A percentile compares a stretch with the other conserved stretches of the same genome.
Conservation (phyloP, 2,797 vertebrate genomes). For the Nyctalus aviator region DNA sequence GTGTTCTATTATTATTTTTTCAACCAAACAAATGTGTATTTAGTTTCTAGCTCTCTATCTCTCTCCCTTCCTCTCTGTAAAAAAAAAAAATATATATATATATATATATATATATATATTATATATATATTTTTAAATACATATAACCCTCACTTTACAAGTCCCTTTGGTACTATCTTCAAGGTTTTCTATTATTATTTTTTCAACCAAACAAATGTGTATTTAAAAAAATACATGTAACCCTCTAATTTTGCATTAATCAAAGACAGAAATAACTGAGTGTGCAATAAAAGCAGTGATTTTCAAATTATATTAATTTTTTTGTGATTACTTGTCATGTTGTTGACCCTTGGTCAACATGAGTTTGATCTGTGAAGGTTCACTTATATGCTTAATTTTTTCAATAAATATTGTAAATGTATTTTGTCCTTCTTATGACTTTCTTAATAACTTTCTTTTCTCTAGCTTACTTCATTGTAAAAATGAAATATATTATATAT, state of each 20-base stretch:
- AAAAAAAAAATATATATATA: too few species aligned
- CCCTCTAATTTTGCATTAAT: not conserved
- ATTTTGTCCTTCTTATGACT: too few species aligned
- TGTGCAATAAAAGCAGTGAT: not conserved
- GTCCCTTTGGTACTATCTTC: not conserved
- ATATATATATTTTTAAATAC: too few species aligned
- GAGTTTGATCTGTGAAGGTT: not conserved
- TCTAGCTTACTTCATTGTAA: not conserved
- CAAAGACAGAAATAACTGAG: conserved; percentile 25
- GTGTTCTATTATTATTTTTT: not conserved
- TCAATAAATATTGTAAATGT: not conserved
- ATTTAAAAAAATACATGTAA: not conserved
- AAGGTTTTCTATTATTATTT: not conserved
- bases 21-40: too few species aligned
- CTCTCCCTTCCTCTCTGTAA: too few species aligned
- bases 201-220: not conserved
- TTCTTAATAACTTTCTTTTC: not conserved
- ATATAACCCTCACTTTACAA: not conserved
- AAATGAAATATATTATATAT: not conserved
- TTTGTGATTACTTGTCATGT: conserved; percentile 44
- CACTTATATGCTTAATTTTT: not conserved
- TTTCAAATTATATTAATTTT: conserved; percentile 4
- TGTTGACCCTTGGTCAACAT: not conserved
- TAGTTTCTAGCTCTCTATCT: too few species aligned
- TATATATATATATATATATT: too few species aligned